These are phyloP conservation scores for Nerophis lumbriciformis DNA, from an alignment of 2,113 vertebrate species.

Conservation along the genomic window DNA sequence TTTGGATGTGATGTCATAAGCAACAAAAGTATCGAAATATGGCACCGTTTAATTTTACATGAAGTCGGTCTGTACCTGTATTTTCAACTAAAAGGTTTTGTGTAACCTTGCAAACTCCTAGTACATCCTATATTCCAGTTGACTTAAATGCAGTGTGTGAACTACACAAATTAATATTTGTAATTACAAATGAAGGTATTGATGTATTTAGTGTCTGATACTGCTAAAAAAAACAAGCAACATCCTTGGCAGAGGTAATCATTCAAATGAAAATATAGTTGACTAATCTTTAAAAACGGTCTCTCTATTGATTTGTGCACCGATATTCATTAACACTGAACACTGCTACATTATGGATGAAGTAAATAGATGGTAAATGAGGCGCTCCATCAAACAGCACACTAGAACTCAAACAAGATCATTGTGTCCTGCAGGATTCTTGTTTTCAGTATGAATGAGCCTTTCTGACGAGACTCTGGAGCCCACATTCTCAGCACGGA, in stretches of 20 bases:
- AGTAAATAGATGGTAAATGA: slow-evolving; percentile 43
- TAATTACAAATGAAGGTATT: no score
- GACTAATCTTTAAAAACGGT: neutral
- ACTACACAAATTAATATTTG: no score
- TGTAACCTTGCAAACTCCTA: no score
- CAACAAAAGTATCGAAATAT: no score
- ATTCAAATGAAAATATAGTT: slow-evolving; percentile 4
- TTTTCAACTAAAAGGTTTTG: no score
- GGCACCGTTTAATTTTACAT: no score
- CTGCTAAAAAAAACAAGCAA: neutral
- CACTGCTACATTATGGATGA: slow-evolving; percentile 45
- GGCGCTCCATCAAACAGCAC: slow-evolving; percentile 47
- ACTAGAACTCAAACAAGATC: slow-evolving; percentile 22
- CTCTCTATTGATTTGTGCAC: slow-evolving; percentile 9
- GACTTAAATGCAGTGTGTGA: no score
- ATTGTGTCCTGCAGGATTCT: slow-evolving; percentile 46
- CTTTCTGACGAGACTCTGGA: slow-evolving; percentile 41
- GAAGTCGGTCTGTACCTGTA: no score
- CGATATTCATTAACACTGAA: slow-evolving; percentile 26
- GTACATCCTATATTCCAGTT: no score
- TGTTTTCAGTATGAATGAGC: slow-evolving; percentile 62
- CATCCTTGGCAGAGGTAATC: neutral
- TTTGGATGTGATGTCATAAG: no score
- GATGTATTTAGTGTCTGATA: no score
- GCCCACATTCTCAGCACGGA: slow-evolving; percentile 40